Conservation (phyloP, 2,888 invertebrate genomes). For the Chorisops tibialis region DNA sequence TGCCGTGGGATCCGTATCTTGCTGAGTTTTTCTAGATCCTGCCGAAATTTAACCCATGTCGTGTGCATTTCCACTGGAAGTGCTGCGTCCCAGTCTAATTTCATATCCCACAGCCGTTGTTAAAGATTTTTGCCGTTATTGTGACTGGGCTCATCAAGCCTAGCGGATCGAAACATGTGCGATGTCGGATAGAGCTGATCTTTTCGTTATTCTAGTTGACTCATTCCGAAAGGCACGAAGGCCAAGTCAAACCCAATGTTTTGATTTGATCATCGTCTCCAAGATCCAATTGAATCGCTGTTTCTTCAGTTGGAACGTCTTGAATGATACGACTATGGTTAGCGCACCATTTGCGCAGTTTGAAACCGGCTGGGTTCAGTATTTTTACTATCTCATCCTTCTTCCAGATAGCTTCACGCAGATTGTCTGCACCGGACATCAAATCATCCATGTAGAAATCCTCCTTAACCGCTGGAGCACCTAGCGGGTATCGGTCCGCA, state of each 20-base stretch:
- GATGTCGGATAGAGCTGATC: background rate
- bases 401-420: background rate
- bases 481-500: background rate
- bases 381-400: background rate
- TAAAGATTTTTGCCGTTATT: background rate
- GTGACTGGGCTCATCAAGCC: conserved; percentile 8
- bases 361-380: background rate
- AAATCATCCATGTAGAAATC: conserved; percentile 18
- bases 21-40: too few relatives aligned
- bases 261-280: background rate
- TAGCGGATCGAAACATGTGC: conserved; percentile 15
- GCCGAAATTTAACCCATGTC: conserved; percentile 1
- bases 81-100: too few relatives aligned
- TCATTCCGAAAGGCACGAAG: too few relatives aligned
- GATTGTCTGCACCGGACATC: conserved; percentile 3
- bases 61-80: background rate
- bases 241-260: background rate
- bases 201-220: background rate
- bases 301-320: background rate
- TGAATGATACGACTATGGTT: conserved; percentile 17
- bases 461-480: background rate
- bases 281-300: background rate
- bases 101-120: too few relatives aligned
- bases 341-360: conserved; percentile 11
- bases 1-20: background rate